Evolutionary conservation across 37 sponge, comb jelly and placozoan species (phyloP).

Genomic region (Corticium candelabrum): DNA sequence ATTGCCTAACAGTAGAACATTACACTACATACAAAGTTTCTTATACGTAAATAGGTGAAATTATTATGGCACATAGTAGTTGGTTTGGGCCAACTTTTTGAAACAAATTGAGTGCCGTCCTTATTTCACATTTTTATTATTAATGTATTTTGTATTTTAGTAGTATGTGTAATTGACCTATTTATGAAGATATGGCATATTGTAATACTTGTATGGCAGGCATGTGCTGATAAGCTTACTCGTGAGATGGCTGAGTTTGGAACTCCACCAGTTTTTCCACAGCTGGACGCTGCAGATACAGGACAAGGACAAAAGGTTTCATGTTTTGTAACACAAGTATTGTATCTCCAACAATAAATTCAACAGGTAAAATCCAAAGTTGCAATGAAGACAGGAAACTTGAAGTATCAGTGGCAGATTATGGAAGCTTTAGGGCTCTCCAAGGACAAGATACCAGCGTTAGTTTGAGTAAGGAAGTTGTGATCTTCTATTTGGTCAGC

Average conservation of each 20-base stretch:
- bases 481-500: not conserved
- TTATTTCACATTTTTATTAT: too few species aligned
- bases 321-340: not conserved
- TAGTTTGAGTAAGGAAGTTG: slow-evolving; percentile 38
- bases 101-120: too few species aligned
- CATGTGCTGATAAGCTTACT: slow-evolving; percentile 91
- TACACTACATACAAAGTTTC: too few species aligned
- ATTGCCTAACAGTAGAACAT: too few species aligned
- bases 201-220: slow-evolving; percentile 31
- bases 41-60: too few species aligned
- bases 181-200: too few species aligned
- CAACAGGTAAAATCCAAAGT: slow-evolving; percentile 82
- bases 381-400: slow-evolving; percentile 58
- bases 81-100: too few species aligned
- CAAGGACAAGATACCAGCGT: slow-evolving; percentile 66
- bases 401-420: slow-evolving; percentile 88
- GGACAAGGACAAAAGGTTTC: slow-evolving; percentile 11
- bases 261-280: slow-evolving; percentile 81
- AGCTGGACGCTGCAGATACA: slow-evolving; percentile 14
- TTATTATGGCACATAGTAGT: too few species aligned
- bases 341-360: not conserved
- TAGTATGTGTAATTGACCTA: too few species aligned
- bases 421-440: slow-evolving; percentile 72
- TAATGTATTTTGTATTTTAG: too few species aligned
- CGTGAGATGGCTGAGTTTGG: slow-evolving; percentile 86